Evolutionary conservation across 2,113 vertebrate species (phyloP), one percentile per base, ranked within the genome.

Genomic region (Antigone vipio): DNA sequence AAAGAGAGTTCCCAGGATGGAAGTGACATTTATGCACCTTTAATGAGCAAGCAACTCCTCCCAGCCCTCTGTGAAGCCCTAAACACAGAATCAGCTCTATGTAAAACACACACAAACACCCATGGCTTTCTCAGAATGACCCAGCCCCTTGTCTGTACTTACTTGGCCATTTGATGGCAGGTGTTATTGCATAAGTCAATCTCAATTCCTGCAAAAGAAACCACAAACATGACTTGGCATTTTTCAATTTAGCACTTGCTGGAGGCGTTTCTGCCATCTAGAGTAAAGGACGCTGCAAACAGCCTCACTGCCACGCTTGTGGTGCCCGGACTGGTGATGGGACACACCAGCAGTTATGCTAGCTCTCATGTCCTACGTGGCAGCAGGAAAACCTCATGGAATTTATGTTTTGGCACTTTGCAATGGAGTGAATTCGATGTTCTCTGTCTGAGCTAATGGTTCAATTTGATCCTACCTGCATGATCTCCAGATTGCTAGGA

Each of bases 131-230:
- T 89, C 44, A 52, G 64, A 72, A 58, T 11, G 35, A 73, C 7
- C 73, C 47, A 52, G 55, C 38, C 13, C 24, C 34, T 35, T 26
- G 15, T 42, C 59, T 88, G n/a, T 85, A 98, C 99, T 98, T 98
- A 99, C 99, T 99, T 99, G 76, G 99, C 99, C 86, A 99, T 98
- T 38, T 97, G 93, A 42, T 98, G 98, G 95, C 99, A 99, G 59
- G 93, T 97, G 74, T 97, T 98, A 85, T 98, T 98, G 92, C 99
- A 99, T 60, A 98, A 94, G 44, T 99, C 98, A 68, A 89, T 85
- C 85, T 96, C 94, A 45, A 99, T 98, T 93, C 98, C 99, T 99
- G 97, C 49, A 93, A 97, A 77, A 93, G 69, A 93, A 92, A 82
- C 77, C 40, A 74, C 49, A 94, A 83, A 93, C 0, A 1, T 50